A percentile compares a stretch with the other conserved stretches of the same genome.
phyloP scores from a whole-genome alignment of 2,113 vertebrate genomes.

The Edolisoma coerulescens region DNA sequence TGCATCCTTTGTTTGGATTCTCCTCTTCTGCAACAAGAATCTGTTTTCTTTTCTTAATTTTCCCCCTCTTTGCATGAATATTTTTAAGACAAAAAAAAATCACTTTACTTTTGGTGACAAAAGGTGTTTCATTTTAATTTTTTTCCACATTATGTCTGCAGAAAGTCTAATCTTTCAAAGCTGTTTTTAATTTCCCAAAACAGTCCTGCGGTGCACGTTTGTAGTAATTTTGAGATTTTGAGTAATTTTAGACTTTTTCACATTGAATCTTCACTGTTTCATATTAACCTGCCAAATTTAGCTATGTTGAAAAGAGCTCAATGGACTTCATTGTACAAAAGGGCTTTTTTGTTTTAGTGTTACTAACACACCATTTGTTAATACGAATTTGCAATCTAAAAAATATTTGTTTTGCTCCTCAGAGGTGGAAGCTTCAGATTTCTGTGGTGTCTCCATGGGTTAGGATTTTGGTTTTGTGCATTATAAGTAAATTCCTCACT shows the following conservation, averaged over 20 bases:
- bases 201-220: not conserved
- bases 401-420: slow-evolving; percentile 13
- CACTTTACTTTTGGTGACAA: not conserved
- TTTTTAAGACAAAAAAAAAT: not conserved
- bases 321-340: not conserved
- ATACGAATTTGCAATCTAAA: not conserved
- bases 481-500: slow-evolving; percentile 21
- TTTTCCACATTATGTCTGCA: not conserved
- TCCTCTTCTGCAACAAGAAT: not conserved
- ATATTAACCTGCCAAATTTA: not conserved
- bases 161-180: not conserved
- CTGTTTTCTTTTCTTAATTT: not conserved
- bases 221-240: not conserved
- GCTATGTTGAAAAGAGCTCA: not conserved
- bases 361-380: not conserved
- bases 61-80: not conserved
- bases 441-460: not conserved
- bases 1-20: not conserved
- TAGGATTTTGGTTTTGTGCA: not conserved
- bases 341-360: not conserved
- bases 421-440: slow-evolving; percentile 32
- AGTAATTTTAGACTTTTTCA: not conserved
- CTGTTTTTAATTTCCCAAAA: not conserved
- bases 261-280: not conserved
- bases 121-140: not conserved